These are phyloP conservation scores for Helicolenus hilgendorfi DNA, from an alignment of 2,797 vertebrate species.

Conservation along the genomic window DNA sequence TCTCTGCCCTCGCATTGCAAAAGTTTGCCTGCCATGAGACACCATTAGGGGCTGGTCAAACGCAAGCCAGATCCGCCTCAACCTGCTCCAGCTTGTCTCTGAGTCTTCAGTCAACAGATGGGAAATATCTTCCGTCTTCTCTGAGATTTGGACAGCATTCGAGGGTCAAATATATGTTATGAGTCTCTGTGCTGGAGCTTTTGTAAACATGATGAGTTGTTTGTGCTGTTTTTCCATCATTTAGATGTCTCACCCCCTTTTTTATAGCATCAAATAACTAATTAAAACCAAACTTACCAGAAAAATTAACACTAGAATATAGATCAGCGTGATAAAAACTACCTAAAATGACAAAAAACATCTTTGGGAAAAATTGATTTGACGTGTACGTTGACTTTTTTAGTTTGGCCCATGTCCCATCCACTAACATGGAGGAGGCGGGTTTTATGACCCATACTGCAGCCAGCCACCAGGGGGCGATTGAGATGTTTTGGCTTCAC, in stretches of 20 bases:
- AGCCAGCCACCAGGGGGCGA: background rate
- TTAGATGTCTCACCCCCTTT: background rate
- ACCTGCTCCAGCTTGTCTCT: background rate
- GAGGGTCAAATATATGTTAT: background rate
- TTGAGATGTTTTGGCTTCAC: background rate
- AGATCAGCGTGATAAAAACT: background rate
- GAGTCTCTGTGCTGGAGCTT: background rate
- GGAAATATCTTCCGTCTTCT: background rate
- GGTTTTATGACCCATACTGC: background rate
- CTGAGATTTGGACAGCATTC: background rate
- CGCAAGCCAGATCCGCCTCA: background rate
- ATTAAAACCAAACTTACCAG: too few relatives aligned
- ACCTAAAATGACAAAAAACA: background rate
- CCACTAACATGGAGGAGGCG: background rate
- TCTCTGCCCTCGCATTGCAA: constrained; percentile 21
- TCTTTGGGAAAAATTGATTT: background rate
- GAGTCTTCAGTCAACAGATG: background rate
- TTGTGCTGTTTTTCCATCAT: background rate
- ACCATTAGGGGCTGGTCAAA: constrained; percentile 1
- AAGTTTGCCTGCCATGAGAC: constrained; percentile 8
- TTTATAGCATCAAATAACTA: too few relatives aligned
- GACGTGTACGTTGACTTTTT: background rate
- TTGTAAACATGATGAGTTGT: background rate
- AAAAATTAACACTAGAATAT: background rate
- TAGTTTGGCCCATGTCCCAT: background rate